phyloP scores from a whole-genome alignment of 2,113 vertebrate genomes.

The Typhlomys cinereus region DNA sequence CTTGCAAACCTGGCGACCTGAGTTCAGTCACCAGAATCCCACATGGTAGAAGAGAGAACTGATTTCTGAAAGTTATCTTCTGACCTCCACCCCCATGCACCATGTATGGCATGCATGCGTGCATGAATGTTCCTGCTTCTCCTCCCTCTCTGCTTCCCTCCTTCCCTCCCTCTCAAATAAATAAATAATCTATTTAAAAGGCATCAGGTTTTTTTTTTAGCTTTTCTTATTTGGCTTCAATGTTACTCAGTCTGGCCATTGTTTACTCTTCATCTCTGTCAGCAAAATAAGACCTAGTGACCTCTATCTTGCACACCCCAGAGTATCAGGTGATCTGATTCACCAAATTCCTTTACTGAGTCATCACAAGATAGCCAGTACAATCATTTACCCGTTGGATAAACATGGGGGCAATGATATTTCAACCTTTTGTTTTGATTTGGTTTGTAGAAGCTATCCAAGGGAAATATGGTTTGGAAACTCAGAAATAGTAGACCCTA shows the following conservation, averaged over 20 bases:
- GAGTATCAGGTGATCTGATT: not conserved
- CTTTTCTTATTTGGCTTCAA: slow-evolving; percentile 28
- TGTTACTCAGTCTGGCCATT: not conserved
- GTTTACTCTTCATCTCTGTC: not conserved
- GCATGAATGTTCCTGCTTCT: too few relatives aligned
- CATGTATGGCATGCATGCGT: too few relatives aligned
- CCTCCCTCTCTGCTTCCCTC: too few relatives aligned
- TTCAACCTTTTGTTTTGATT: slow-evolving; percentile 36
- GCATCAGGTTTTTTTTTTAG: too few relatives aligned
- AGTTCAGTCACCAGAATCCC: too few relatives aligned
- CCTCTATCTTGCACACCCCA: slow-evolving; percentile 11
- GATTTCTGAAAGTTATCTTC: too few relatives aligned
- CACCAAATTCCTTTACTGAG: not conserved
- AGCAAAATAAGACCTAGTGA: slow-evolving; percentile 20
- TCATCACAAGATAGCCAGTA: not conserved
- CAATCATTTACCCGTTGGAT: slow-evolving; percentile 9
- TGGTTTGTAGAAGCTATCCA: slow-evolving; percentile 1
- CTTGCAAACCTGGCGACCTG: too few relatives aligned
- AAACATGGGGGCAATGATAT: not conserved
- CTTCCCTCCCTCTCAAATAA: too few relatives aligned
- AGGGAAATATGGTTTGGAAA: slow-evolving; percentile 13
- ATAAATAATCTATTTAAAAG: too few relatives aligned
- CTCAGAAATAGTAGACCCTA: slow-evolving; percentile 16
- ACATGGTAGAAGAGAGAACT: too few relatives aligned
- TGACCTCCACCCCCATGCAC: too few relatives aligned